These are phyloP conservation scores for Bubo scandiacus DNA, from an alignment of 2,113 vertebrate species.

Conservation along the genomic window DNA sequence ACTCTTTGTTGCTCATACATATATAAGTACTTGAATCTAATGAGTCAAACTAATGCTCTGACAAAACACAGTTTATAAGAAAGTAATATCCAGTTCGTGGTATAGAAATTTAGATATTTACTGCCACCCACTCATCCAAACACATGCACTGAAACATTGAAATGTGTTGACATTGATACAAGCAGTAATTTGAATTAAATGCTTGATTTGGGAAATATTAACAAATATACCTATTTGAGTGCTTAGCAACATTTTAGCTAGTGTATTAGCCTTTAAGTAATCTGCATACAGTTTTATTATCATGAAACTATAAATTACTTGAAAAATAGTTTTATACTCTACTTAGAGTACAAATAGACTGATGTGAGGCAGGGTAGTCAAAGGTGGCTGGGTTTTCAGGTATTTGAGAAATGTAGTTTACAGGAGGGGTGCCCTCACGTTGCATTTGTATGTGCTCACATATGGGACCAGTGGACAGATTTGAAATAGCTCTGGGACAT, in stretches of 20 bases:
- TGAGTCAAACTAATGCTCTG: neutral
- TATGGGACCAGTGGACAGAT: neutral
- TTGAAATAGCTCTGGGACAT: neutral
- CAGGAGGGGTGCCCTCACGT: neutral
- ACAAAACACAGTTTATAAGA: neutral
- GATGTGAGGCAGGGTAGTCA: neutral
- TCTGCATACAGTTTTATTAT: neutral
- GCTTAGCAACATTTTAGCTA: neutral
- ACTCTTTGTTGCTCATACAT: neutral
- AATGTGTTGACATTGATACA: neutral
- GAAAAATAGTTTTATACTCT: neutral
- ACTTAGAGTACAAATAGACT: neutral
- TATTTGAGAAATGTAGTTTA: neutral
- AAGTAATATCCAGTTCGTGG: neutral
- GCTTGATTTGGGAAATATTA: neutral
- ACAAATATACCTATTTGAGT: neutral
- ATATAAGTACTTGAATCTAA: neutral
- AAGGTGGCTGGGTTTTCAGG: neutral
- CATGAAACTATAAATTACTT: neutral
- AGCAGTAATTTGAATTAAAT: neutral
- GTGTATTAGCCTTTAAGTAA: neutral
- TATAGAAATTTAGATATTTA: neutral
- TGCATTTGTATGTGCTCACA: neutral
- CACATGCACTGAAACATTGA: neutral
- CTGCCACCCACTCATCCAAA: neutral